phyloP scores from a whole-genome alignment of 1,140 invertebrate species.

The Scaptomyza pallida region DNA sequence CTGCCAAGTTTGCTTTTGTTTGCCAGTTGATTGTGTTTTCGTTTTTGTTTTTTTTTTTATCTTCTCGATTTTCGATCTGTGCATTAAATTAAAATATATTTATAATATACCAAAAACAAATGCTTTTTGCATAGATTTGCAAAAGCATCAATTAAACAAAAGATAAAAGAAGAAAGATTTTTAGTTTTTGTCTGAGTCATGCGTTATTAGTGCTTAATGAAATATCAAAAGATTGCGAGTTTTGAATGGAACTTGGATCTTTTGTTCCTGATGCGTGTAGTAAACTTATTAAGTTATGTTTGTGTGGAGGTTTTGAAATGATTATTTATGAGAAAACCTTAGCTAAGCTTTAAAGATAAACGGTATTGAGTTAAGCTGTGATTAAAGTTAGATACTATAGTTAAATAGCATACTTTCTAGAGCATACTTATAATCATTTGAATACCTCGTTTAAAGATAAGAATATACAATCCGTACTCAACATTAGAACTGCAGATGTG shows the following conservation, averaged over 20 bases:
- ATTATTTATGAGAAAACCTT: not conserved
- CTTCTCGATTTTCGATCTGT: constrained; percentile 37
- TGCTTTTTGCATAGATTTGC: constrained; percentile 32
- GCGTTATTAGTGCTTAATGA: not conserved
- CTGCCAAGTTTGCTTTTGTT: constrained; percentile 68
- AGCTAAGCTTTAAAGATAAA: not conserved
- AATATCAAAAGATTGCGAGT: not conserved
- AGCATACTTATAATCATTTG: not conserved
- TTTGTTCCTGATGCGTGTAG: not conserved
- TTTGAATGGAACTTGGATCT: not conserved
- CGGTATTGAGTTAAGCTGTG: too few species aligned
- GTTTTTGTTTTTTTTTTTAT: constrained; percentile 2
- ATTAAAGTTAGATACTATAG: too few species aligned
- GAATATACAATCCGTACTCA: too few species aligned
- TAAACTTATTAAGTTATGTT: not conserved
- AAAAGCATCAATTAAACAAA: constrained; percentile 1
- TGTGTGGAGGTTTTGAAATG: not conserved
- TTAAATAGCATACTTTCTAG: constrained; percentile 37
- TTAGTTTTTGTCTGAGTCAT: not conserved
- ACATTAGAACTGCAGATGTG: not conserved
- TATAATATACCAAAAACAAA: constrained; percentile 16
- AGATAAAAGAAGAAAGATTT: not conserved
- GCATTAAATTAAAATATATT: constrained; percentile 70
- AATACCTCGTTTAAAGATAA: not conserved
- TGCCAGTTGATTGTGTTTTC: constrained; percentile 60